These are phyloP conservation scores for Cheilosia impressa DNA, from an alignment of 2,888 invertebrate genomes.

Conservation along the genomic window DNA sequence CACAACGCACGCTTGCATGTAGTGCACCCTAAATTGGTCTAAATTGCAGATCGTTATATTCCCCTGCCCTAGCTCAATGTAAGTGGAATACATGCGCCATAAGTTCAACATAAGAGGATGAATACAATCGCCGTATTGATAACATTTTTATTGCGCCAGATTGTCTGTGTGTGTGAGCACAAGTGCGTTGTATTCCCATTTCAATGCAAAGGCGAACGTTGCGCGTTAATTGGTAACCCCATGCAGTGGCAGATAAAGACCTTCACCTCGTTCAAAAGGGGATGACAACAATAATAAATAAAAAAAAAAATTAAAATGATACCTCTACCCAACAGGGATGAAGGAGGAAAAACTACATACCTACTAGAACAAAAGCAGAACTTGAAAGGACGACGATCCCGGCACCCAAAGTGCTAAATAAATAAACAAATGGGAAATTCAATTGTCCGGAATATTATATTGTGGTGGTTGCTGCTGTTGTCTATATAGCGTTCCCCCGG, in stretches of 20 bases:
- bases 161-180: neutral
- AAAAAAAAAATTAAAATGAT: neutral
- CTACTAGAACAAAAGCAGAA: constrained; percentile 18
- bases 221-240: constrained; percentile 44
- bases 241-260: constrained; percentile 21
- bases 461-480: constrained; percentile 34
- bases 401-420: constrained; percentile 42
- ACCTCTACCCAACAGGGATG: neutral
- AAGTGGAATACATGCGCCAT: constrained; percentile 30
- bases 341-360: constrained; percentile 6
- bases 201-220: constrained; percentile 10
- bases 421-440: constrained; percentile 64
- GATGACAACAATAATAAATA: neutral
- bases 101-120: constrained; percentile 37
- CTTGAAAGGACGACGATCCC: constrained; percentile 11
- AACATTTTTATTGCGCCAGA: constrained; percentile 44
- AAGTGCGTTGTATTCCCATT: neutral
- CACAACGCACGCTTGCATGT: neutral
- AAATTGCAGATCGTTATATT: neutral
- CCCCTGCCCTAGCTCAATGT: neutral
- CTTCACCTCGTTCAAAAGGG: constrained; percentile 25
- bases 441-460: constrained; percentile 67
- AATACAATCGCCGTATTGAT: constrained; percentile 60
- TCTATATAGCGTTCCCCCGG: neutral
- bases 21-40: constrained; percentile 4